Conservation (phyloP, 92 coral and sea anemone species). For the Meandrina meandrites region DNA sequence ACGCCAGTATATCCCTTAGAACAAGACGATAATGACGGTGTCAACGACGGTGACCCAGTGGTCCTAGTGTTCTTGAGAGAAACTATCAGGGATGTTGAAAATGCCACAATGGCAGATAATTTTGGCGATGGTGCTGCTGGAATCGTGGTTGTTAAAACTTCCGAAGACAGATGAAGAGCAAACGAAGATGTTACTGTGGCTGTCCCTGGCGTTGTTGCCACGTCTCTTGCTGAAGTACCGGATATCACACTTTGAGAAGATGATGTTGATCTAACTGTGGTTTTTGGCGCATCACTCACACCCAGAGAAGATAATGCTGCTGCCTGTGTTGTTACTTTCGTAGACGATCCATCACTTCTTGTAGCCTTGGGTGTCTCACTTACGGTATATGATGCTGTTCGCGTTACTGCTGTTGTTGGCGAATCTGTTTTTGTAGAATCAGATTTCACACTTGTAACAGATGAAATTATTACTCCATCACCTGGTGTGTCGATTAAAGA, state of each 20-base stretch:
- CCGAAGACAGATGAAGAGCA: not conserved
- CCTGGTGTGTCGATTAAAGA: too few relatives aligned
- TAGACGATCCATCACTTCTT: too few relatives aligned
- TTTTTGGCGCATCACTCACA: not conserved
- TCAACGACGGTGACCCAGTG: not conserved
- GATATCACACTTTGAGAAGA: not conserved
- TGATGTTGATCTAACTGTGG: not conserved
- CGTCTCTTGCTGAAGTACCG: not conserved
- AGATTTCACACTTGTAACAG: not conserved
- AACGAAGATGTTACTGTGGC: not conserved
- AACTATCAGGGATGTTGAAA: not conserved
- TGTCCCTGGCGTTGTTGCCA: not conserved
- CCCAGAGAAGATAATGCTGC: too few relatives aligned
- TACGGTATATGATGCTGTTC: not conserved
- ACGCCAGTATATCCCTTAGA: not conserved
- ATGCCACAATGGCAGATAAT: not conserved
- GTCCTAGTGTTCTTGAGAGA: not conserved
- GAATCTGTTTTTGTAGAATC: not conserved
- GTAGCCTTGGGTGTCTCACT: too few relatives aligned
- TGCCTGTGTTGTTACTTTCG: not conserved
- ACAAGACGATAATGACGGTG: not conserved
- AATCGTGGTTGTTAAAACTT: not conserved
- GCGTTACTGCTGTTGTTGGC: not conserved
- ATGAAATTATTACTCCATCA: not conserved
- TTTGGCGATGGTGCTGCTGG: not conserved